Evolutionary conservation across 2,888 invertebrate genomes (phyloP).

Genomic region (Abrostola triplasia): DNA sequence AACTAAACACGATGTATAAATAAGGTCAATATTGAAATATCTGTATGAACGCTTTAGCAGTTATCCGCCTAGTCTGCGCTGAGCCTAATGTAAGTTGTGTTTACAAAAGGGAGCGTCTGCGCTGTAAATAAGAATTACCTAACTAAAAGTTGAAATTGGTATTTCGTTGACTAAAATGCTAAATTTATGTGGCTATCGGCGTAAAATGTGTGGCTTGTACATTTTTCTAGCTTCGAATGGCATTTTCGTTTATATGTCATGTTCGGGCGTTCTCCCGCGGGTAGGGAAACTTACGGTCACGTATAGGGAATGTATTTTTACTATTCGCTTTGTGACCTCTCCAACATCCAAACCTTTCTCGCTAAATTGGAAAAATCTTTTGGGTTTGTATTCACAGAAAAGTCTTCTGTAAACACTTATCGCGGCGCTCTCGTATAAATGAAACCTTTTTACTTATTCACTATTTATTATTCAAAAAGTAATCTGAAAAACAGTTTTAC

Average conservation of each 20-base stretch:
- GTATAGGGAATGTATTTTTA: slow-evolving; percentile 78
- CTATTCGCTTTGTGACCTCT: slow-evolving; percentile 73
- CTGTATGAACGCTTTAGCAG: not conserved
- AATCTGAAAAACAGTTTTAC: slow-evolving; percentile 17
- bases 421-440: slow-evolving; percentile 59
- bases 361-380: slow-evolving; percentile 81
- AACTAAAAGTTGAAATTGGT: slow-evolving; percentile 38
- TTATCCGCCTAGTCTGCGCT: not conserved
- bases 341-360: slow-evolving; percentile 71
- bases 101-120: slow-evolving; percentile 1
- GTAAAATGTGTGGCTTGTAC: slow-evolving; percentile 61
- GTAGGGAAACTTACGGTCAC: slow-evolving; percentile 74
- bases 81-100: not conserved
- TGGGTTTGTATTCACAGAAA: slow-evolving; percentile 68
- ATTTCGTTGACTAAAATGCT: slow-evolving; percentile 44
- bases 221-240: slow-evolving; percentile 66
- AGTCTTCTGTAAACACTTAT: slow-evolving; percentile 72
- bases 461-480: slow-evolving; percentile 41
- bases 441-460: slow-evolving; percentile 63
- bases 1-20: no score
- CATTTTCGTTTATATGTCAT: slow-evolving; percentile 74
- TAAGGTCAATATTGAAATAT: no score
- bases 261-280: slow-evolving; percentile 65
- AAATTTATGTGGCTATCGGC: slow-evolving; percentile 57
- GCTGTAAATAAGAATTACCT: slow-evolving; percentile 25